Base-by-base conservation (phyloP, 2,113 vertebrate species). In the Clarias gariepinus region DNA sequence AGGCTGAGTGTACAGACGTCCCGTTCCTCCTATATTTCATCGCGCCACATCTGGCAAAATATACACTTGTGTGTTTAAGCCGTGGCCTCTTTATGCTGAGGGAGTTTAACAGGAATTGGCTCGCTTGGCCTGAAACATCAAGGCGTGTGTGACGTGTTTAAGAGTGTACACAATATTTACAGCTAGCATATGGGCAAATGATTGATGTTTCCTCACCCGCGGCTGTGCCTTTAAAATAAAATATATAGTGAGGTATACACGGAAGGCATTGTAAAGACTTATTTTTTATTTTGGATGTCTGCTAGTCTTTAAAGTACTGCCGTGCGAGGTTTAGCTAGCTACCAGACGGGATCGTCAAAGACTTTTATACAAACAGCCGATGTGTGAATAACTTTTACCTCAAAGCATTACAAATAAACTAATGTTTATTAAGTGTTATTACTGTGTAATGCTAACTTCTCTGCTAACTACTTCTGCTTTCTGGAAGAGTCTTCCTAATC, bases 41-140 rank as follows among this genome's bases (percentile, higher is more conserved):
- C 52, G 11, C 78, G n/a, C 66, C 81, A 90, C 84, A 85, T 90
- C 89, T 86, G 87, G 85, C 87, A 90, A 87, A 86, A 88, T 53
- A 69, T 79, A 69, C 78, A 80, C 6, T 12, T 81, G 74, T 76
- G 84, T 88, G 80, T 82, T 81, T 85, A 52, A 53, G 66, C 76
- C 19, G 9, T 82, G 47, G 41, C 64, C 36, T 66, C 80, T 47
- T 85, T 41, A 81, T 4, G 52, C 79, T 83, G 18, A 36, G 78
- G 21, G 41, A 71, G 53, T 86, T 83, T 85, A 64, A 81, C 15
- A 28, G 33, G 66, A 85, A 84, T 28, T 82, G 53, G 83, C 69
- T 55, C 15, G n/a, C 60, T 36, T 55, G 3, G 10, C 28, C n/a
- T 82, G 33, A 58, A 73, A 57, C 58, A 86, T 61, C 53, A 30